Evolutionary conservation across 1,140 invertebrate species (phyloP), one percentile per base, ranked within the genome.

Genomic region (Drosophila ercepeae): DNA sequence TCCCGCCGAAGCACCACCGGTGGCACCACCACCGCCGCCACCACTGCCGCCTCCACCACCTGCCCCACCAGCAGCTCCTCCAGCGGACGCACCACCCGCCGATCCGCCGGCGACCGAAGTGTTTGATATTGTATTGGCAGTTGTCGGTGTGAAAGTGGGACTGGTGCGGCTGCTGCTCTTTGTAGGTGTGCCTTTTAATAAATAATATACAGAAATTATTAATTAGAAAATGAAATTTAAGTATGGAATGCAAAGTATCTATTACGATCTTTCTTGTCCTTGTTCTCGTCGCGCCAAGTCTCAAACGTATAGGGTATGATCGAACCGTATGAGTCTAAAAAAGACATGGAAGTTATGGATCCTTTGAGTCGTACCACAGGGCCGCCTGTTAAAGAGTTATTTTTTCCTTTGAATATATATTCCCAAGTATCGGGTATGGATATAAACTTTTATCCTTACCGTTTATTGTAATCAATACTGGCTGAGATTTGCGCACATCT

Each of bases 311-410:
- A 95, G 58, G 96, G 95, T 86, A 98, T 95, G 61, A 97, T 93
- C 84, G 95, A 94, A 90, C 97, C 97, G 91, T 96, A 97, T 91
- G 96, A 97, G 92, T 99, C 98, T 90, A 99, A 93, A 93, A 99
- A 99, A 49, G 97, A 97, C 94, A 99, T 97, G 53, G 95, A 95
- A 77, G 98, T 92, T 90, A 99, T 98, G 89, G 96, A 95, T 74
- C 98, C 98, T 93, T 98, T 98, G 91, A 99, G 93, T 92, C 98
- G 95, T 93, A 98, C 98, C 90, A 99, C 95, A 75, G 97, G 97
- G 76, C 94, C 95, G 91, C 98, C 98, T 96, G 9, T 3, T 9
- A 32, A 32, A n/a, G 11, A 27, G 29, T 32, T 3, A n/a, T n/a
- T n/a, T n/a, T n/a, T n/a, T n/a, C n/a, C n/a, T n/a, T n/a, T n/a